These are phyloP conservation scores for Amblyornis subalaris DNA, from an alignment of 2,113 vertebrate genomes.

Conservation along the genomic window DNA sequence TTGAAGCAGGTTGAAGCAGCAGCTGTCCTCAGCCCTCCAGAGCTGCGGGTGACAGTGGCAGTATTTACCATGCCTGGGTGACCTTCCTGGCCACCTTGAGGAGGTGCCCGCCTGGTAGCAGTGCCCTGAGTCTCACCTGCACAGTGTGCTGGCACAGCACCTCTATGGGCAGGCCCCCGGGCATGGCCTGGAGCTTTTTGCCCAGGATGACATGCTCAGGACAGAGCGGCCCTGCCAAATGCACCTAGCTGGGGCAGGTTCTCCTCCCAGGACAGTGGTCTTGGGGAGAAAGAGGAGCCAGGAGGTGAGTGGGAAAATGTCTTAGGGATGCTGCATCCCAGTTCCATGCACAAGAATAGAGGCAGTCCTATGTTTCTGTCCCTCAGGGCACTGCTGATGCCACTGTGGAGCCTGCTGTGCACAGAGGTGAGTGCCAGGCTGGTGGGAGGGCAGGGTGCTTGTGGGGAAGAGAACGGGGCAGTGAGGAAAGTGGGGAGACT, in stretches of 20 bases:
- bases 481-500: not conserved
- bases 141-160: accelerated
- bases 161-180: not conserved
- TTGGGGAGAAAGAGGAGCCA: not conserved
- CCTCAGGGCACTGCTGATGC: slow-evolving; percentile 28
- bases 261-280: not conserved
- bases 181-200: not conserved
- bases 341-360: not conserved
- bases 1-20: not conserved
- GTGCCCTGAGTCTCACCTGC: not conserved
- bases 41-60: not conserved
- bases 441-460: not conserved
- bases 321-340: not conserved
- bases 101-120: not conserved
- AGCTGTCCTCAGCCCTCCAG: not conserved
- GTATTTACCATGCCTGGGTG: accelerated
- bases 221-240: not conserved
- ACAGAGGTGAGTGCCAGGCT: slow-evolving; percentile 12
- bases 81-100: not conserved
- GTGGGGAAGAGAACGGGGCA: not conserved
- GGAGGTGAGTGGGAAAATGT: not conserved
- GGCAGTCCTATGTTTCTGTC: not conserved
- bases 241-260: not conserved
- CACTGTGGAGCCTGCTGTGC: not conserved
- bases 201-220: not conserved